These are phyloP conservation scores for Cepphus grylle DNA, from an alignment of 2,113 vertebrate genomes.

Conservation along the genomic window DNA sequence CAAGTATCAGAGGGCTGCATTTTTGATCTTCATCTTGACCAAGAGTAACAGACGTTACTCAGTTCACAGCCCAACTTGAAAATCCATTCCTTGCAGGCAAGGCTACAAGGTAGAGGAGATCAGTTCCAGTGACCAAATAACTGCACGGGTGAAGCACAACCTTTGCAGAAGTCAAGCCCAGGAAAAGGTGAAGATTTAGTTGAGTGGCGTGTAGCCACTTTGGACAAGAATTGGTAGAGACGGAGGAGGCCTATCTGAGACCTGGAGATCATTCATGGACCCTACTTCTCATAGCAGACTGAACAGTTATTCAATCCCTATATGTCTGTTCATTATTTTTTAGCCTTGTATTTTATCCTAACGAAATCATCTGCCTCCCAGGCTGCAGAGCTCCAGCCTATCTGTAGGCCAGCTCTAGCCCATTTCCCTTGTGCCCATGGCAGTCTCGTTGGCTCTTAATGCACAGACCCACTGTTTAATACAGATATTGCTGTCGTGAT, in stretches of 20 bases:
- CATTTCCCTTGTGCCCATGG: neutral
- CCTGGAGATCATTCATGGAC: neutral
- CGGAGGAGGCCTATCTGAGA: neutral
- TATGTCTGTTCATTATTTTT: neutral
- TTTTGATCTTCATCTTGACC: neutral
- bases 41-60: accelerated
- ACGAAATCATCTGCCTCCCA: neutral
- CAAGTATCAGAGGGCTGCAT: neutral
- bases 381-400: neutral
- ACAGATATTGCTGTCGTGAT: neutral
- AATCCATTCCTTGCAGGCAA: neutral
- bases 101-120: neutral
- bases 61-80: neutral
- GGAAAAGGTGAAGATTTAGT: neutral
- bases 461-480: neutral
- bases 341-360: neutral
- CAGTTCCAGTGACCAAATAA: neutral
- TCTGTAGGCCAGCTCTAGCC: neutral
- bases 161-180: neutral
- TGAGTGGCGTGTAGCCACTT: neutral
- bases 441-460: neutral
- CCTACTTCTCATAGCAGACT: neutral
- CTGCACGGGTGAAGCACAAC: accelerated
- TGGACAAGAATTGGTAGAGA: neutral
- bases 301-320: neutral